Percentiles rank a stretch among this genome's conserved stretches.
Evolutionary conservation across 2,113 vertebrate genomes (phyloP).

Genomic region (Geothlypis trichas): DNA sequence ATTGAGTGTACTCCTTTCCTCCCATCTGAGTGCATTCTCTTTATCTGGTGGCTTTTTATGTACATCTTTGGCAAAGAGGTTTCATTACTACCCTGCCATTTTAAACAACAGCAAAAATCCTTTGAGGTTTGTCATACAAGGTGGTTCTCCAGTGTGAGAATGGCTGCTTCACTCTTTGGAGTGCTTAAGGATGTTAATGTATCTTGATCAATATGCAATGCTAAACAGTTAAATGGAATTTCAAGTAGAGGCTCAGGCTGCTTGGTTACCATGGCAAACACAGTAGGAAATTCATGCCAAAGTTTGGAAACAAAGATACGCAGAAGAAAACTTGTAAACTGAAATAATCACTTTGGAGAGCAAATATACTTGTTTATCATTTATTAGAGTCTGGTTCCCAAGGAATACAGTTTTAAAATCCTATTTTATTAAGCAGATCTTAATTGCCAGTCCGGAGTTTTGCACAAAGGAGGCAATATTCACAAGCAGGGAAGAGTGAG

Average conservation of each 20-base stretch:
- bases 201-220: neutral
- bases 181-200: neutral
- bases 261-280: constrained; percentile 57
- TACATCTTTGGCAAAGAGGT: neutral
- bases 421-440: neutral
- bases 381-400: neutral
- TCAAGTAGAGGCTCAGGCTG: constrained; percentile 32
- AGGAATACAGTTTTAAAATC: neutral
- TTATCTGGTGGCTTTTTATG: neutral
- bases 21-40: neutral
- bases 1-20: neutral
- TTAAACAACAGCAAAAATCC: neutral
- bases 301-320: constrained; percentile 40
- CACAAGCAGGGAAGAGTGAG: neutral
- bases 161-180: neutral
- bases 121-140: neutral
- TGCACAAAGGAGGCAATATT: constrained; percentile 16
- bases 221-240: constrained; percentile 44
- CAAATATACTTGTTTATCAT: neutral
- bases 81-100: neutral
- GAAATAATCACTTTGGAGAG: neutral
- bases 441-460: neutral
- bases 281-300: constrained; percentile 41
- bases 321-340: constrained; percentile 37
- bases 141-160: neutral